Evolutionary conservation across 2,888 invertebrate species (phyloP).

Genomic region (Leptogaster cylindrica): DNA sequence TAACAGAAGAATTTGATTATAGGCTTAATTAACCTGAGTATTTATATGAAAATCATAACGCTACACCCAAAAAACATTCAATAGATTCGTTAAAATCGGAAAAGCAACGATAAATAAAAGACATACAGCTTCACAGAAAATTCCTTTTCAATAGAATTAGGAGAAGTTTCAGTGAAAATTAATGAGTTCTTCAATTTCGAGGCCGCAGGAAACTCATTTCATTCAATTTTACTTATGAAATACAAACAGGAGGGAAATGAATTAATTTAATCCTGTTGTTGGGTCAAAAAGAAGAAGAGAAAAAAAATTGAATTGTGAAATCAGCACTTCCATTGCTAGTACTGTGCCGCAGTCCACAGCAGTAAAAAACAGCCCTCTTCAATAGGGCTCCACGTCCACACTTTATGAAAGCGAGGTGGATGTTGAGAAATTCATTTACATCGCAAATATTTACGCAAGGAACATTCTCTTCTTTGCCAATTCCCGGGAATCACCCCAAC

Average conservation of each 20-base stretch:
- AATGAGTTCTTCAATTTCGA: constrained; percentile 37
- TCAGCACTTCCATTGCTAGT: constrained; percentile 29
- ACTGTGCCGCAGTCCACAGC: neutral
- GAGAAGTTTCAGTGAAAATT: constrained; percentile 6
- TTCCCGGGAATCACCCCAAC: neutral
- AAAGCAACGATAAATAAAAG: no score
- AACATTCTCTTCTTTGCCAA: constrained; percentile 24
- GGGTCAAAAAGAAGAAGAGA: no score
- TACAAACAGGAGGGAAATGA: constrained; percentile 37
- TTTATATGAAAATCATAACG: no score
- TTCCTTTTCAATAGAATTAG: constrained; percentile 19
- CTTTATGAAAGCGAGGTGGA: constrained; percentile 31
- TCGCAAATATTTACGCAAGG: constrained; percentile 33
- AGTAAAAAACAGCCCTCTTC: constrained; percentile 18
- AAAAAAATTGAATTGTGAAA: constrained; percentile 35
- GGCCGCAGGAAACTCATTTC: constrained; percentile 33
- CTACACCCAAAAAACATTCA: no score
- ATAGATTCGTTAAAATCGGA: no score
- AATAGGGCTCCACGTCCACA: constrained; percentile 16
- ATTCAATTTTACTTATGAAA: constrained; percentile 37
- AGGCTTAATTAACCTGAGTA: no score
- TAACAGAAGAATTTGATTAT: no score
- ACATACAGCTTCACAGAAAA: constrained; percentile 24
- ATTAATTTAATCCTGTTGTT: constrained; percentile 38
- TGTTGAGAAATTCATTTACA: constrained; percentile 36